Base-by-base conservation (phyloP, 1,140 invertebrate genomes). In the Drosophila suzukii region DNA sequence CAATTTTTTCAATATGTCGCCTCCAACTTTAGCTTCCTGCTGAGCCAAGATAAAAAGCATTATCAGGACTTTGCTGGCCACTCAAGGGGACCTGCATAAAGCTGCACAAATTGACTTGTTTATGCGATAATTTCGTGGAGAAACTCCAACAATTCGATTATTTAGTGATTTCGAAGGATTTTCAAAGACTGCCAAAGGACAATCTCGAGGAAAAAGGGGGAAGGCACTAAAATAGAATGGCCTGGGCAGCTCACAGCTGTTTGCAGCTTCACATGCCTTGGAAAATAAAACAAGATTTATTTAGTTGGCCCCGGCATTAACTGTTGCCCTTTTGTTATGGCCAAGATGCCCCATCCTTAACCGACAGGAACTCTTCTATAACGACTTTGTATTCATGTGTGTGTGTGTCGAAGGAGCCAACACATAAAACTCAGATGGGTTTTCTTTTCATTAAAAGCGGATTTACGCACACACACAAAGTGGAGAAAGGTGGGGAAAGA, bases 361-460 rank as follows among this genome's bases (percentile, higher is more conserved):
- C 63, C 34, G 67, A 41, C 67, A 49, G 65, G 50, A 71, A 71
- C 50, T 71, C 65, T 56, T 71, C 67, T 56, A 70, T 49, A 71
- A 77, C 62, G 73, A 51, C 67, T 58, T 71, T 68, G 54, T 77
- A 59, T 77, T 39, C 51, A 54, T 43, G 62, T 44, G 49, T 68
- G 30, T 39, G 24, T 43, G 44, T 32, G 30, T 13, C 58, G 38
- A 65, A 67, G 71, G 44, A 63, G 63, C 74, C 73, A 50, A 38
- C 65, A 67, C 70, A 86, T 65, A 78, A 88, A 89, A 63, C 67
- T 67, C 55, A 49, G 72, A 89, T 84, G 84, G 86, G 84, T 89
- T 89, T 89, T 89, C 84, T 89, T 89, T 89, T 89, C 84, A 89
- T 89, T 89, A 89, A 89, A 89, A 89, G 84, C 84, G 84, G 84